Conservation (phyloP, 2,888 invertebrate genomes). For the Trichogramma evanescens region DNA sequence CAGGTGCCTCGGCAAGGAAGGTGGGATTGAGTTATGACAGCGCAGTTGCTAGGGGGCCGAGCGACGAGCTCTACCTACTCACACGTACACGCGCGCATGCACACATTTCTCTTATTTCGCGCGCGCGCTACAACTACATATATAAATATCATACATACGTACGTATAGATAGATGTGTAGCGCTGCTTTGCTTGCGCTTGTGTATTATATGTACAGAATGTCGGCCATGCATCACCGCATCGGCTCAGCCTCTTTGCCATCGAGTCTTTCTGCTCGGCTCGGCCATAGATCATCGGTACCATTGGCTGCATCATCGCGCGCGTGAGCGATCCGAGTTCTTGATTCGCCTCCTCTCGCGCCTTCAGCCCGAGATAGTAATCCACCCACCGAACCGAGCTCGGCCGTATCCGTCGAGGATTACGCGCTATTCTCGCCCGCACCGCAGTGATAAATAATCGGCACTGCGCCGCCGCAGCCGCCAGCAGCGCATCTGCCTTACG, state of each 20-base stretch:
- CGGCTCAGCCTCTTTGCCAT: constrained; percentile 40
- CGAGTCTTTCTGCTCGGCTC: background rate
- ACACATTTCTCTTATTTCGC: constrained; percentile 44
- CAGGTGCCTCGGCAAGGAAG: constrained; percentile 39
- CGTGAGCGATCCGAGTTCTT: too few species aligned
- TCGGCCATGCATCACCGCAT: constrained; percentile 46
- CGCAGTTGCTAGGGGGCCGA: constrained; percentile 46
- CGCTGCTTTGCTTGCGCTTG: constrained; percentile 6
- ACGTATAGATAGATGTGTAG: background rate
- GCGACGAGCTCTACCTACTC: constrained; percentile 15
- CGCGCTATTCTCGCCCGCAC: too few species aligned
- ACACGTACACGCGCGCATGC: constrained; percentile 23
- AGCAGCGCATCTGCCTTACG: too few species aligned
- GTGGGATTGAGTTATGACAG: constrained; percentile 50
- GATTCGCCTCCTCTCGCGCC: too few species aligned
- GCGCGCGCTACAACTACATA: background rate
- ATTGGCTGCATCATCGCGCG: too few species aligned
- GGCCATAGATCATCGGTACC: background rate
- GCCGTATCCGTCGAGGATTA: too few species aligned
- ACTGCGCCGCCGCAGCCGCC: too few species aligned
- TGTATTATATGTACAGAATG: constrained; percentile 33
- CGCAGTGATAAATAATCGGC: too few species aligned
- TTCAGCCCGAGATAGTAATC: too few species aligned
- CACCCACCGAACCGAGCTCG: too few species aligned
- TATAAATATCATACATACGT: background rate